phyloP scores from a whole-genome alignment of 2,888 invertebrate genomes.

The Alsophila aescularia region DNA sequence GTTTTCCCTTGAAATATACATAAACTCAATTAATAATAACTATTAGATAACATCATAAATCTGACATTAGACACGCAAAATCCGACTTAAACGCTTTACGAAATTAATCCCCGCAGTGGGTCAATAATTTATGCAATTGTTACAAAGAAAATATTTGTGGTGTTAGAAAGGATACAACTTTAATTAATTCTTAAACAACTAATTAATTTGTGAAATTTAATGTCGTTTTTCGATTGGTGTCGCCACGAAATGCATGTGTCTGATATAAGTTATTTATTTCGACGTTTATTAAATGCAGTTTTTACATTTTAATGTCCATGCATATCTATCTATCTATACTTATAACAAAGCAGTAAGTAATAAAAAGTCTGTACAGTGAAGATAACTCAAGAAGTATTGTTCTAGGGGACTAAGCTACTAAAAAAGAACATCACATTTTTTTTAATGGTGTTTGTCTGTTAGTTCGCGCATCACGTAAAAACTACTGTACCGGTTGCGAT shows the following conservation, averaged over 20 bases:
- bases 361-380: too few relatives aligned
- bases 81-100: conserved; percentile 22
- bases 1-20: conserved; percentile 4
- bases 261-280: background rate
- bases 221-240: conserved; percentile 14
- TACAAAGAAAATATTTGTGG: conserved; percentile 25
- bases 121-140: conserved; percentile 33
- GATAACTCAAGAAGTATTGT: too few relatives aligned
- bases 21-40: conserved; percentile 6
- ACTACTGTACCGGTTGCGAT: too few relatives aligned
- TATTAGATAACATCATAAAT: conserved; percentile 24
- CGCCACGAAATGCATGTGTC: conserved; percentile 13
- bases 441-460: too few relatives aligned
- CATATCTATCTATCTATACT: too few relatives aligned
- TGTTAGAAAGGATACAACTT: conserved; percentile 8
- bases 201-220: conserved; percentile 26
- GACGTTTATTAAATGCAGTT: background rate
- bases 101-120: conserved; percentile 20
- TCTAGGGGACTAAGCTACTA: too few relatives aligned
- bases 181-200: conserved; percentile 28
- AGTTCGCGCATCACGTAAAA: too few relatives aligned
- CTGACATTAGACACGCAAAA: conserved; percentile 16
- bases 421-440: too few relatives aligned
- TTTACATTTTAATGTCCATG: background rate
- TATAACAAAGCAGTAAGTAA: background rate